Conservation (phyloP, 1,140 invertebrate genomes). For the Mylabris phalerata region DNA sequence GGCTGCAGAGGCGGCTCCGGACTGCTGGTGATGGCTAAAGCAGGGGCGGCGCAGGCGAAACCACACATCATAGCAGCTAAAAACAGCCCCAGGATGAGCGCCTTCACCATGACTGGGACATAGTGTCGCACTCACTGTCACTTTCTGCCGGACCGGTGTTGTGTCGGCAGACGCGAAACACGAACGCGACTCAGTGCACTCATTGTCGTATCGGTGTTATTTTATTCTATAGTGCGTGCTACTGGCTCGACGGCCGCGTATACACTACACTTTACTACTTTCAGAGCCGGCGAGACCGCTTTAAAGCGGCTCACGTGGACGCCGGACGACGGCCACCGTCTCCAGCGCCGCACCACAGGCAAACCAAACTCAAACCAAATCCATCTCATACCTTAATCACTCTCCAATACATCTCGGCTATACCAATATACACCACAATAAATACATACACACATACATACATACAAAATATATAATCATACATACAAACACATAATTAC, state of each 20-base stretch:
- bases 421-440: too few species aligned
- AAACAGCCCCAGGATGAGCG: conserved; percentile 40
- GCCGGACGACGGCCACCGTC: neutral
- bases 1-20: conserved; percentile 17
- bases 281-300: too few species aligned
- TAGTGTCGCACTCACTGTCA: conserved; percentile 38
- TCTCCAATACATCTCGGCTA: too few species aligned
- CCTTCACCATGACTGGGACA: conserved; percentile 44
- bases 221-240: conserved; percentile 22
- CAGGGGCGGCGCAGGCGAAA: conserved; percentile 34
- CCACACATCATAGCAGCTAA: conserved; percentile 37
- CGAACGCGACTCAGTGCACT: conserved; percentile 27
- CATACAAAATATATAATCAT: too few species aligned
- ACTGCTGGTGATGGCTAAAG: conserved; percentile 7
- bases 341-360: neutral
- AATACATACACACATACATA: too few species aligned
- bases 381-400: too few species aligned
- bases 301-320: conserved; percentile 2
- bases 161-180: conserved; percentile 31
- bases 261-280: conserved; percentile 20
- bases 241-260: conserved; percentile 26
- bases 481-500: too few species aligned
- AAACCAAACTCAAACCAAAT: too few species aligned
- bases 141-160: conserved; percentile 26
- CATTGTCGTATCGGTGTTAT: conserved; percentile 12